phyloP scores from a whole-genome alignment of 2,888 invertebrate genomes.

The Sphaerophoria rueppellii region DNA sequence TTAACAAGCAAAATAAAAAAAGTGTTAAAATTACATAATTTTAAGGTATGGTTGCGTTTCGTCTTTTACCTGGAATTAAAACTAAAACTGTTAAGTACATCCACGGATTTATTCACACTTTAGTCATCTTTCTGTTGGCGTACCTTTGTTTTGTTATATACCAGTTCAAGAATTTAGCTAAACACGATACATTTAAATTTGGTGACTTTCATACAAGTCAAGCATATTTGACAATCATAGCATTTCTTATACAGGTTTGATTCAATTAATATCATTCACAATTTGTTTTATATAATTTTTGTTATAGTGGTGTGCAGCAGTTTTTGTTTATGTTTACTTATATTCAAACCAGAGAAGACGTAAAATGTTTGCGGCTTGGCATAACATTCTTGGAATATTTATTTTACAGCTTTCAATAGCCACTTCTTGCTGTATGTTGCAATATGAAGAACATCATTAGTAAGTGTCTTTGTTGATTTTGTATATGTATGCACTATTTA shows the following conservation, averaged over 20 bases:
- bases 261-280: too few relatives aligned
- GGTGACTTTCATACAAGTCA: slow-evolving; percentile 11
- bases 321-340: slow-evolving; percentile 23
- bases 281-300: not conserved
- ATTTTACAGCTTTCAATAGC: slow-evolving; percentile 38
- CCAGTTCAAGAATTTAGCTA: not conserved
- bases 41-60: slow-evolving; percentile 29
- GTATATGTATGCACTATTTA: too few relatives aligned
- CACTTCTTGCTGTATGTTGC: slow-evolving; percentile 20
- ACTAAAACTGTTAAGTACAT: slow-evolving; percentile 21
- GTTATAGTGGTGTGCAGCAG: slow-evolving; percentile 14
- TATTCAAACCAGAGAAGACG: slow-evolving; percentile 36
- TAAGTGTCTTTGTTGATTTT: not conserved
- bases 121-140: not conserved
- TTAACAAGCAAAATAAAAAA: too few relatives aligned
- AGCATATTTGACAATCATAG: slow-evolving; percentile 15
- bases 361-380: slow-evolving; percentile 13
- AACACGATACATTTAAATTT: not conserved
- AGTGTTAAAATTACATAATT: not conserved
- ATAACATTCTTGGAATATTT: slow-evolving; percentile 32
- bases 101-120: slow-evolving; percentile 19
- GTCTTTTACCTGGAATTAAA: slow-evolving; percentile 6
- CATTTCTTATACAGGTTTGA: slow-evolving; percentile 5
- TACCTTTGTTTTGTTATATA: slow-evolving; percentile 11
- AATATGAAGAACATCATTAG: slow-evolving; percentile 32